These are phyloP conservation scores for Haemorhous mexicanus DNA, from an alignment of 2,113 vertebrate species.

Conservation along the genomic window DNA sequence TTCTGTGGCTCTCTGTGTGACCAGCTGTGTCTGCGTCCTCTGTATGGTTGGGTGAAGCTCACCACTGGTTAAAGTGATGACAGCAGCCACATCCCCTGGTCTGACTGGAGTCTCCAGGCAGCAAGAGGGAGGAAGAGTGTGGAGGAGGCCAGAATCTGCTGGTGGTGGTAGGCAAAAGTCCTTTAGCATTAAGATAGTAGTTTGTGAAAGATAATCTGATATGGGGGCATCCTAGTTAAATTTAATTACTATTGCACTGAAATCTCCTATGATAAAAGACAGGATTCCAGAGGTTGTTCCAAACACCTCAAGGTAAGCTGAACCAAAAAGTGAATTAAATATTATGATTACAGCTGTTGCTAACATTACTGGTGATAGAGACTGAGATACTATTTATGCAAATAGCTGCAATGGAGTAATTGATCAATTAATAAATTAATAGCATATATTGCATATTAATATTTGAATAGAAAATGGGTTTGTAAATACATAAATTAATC, in stretches of 20 bases:
- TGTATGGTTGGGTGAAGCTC: background rate
- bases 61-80: background rate
- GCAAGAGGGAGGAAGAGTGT: background rate
- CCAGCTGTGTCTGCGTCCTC: too few relatives aligned
- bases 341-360: background rate
- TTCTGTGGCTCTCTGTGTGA: too few relatives aligned
- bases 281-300: background rate
- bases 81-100: background rate
- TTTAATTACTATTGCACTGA: background rate
- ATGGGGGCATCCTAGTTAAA: background rate
- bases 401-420: background rate
- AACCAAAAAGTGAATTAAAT: background rate
- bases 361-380: background rate
- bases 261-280: background rate
- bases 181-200: fast-evolving
- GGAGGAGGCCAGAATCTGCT: background rate
- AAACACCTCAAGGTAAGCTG: background rate
- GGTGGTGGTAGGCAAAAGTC: background rate
- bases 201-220: background rate
- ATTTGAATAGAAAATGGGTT: background rate
- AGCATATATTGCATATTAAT: background rate
- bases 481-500: background rate
- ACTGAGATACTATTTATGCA: background rate
- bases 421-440: slow-evolving; percentile 8
- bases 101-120: background rate